These are phyloP conservation scores for Drosophila paranaensis DNA, from an alignment of 2,888 invertebrate species.

Conservation along the genomic window DNA sequence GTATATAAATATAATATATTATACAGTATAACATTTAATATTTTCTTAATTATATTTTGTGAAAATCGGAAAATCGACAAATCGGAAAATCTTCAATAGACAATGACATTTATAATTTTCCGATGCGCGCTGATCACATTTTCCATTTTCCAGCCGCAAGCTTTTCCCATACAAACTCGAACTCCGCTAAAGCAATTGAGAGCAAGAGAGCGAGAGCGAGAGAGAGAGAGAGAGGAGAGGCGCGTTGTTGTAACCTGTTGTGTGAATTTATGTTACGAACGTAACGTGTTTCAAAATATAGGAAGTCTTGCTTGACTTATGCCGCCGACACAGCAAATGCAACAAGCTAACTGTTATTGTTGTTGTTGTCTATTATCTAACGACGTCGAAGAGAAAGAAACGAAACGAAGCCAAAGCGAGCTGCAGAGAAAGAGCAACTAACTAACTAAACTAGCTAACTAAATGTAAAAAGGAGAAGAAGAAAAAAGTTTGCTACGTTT, in stretches of 20 bases:
- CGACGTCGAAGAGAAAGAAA: constrained; percentile 64
- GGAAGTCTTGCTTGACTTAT: constrained; percentile 83
- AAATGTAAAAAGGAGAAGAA: constrained; percentile 2
- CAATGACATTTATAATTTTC: constrained; percentile 29
- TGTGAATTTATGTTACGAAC: constrained; percentile 84
- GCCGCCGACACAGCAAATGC: constrained; percentile 59
- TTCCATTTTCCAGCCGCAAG: constrained; percentile 22
- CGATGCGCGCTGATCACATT: constrained; percentile 17
- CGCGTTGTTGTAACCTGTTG: constrained; percentile 71
- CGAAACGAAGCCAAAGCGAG: constrained; percentile 47
- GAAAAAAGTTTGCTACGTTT: constrained; percentile 49
- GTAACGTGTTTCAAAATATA: constrained; percentile 84
- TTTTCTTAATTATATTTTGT: not conserved
- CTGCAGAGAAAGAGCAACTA: constrained; percentile 18
- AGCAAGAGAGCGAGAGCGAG: constrained; percentile 4
- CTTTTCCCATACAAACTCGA: constrained; percentile 26
- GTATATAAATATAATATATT: too few relatives aligned
- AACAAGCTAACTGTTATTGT: constrained; percentile 49
- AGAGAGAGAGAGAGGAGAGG: constrained; percentile 7
- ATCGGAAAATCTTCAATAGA: constrained; percentile 3
- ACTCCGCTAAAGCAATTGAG: constrained; percentile 10
- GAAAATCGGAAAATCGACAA: constrained; percentile 5
- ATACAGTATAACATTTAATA: not conserved
- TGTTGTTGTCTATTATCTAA: constrained; percentile 70
- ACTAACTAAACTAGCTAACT: constrained; percentile 12